A percentile compares a stretch with the other conserved stretches of the same genome.
These are phyloP conservation scores for Hexactinellida sp. DNA, from an alignment of 37 sponge, comb jelly and placozoan species.

Conservation along the genomic window DNA sequence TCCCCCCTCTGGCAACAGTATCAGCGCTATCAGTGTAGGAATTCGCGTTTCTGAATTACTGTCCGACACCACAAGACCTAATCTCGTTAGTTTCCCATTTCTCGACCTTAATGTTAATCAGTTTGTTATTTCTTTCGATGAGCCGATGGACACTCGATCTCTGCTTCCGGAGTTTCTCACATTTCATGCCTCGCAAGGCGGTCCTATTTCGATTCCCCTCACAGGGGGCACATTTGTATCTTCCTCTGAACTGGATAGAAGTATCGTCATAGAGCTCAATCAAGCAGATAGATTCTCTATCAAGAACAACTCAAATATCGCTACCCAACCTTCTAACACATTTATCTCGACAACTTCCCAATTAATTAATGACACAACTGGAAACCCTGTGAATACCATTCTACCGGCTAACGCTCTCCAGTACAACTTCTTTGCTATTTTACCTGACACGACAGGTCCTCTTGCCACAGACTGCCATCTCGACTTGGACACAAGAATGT, in stretches of 20 bases:
- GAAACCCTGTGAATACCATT: not conserved
- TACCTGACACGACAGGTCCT: conserved; percentile 20
- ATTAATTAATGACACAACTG: not conserved
- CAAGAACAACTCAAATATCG: not conserved
- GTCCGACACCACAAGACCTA: not conserved
- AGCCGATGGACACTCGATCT: not conserved
- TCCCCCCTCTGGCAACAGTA: not conserved
- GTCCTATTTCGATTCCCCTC: not conserved
- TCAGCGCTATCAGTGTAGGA: not conserved
- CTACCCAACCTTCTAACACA: not conserved
- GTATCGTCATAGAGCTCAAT: not conserved
- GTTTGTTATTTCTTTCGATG: not conserved
- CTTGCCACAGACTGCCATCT: not conserved
- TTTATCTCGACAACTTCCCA: not conserved
- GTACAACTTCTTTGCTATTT: not conserved
- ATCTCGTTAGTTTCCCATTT: not conserved
- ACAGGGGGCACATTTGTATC: not conserved
- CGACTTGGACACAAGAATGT: conserved; percentile 13
- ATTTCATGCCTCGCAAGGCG: not conserved
- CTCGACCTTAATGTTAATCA: not conserved
- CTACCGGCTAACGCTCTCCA: not conserved
- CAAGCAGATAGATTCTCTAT: not conserved
- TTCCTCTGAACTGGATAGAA: not conserved
- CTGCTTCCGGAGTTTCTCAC: not conserved
- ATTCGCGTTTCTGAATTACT: not conserved